phyloP scores from a whole-genome alignment of 92 coral and sea anemone genomes.

The Bergia sp. region DNA sequence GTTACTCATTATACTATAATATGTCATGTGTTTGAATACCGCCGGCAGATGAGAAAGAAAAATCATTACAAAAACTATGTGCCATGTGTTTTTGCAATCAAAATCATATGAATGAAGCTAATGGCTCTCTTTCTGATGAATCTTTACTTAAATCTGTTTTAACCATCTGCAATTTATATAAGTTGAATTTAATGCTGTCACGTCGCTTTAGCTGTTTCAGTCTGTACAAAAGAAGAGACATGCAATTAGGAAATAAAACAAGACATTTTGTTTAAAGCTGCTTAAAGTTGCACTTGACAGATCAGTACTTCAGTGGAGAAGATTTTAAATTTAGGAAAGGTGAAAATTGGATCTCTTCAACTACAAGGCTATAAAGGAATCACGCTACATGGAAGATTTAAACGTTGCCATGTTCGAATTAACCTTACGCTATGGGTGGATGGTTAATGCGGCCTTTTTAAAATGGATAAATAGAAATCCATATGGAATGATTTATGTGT shows the following conservation, averaged over 20 bases:
- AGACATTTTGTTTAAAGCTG: neutral
- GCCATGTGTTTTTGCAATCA: slow-evolving; percentile 23
- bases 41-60: neutral
- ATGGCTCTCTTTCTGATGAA: neutral
- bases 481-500: neutral
- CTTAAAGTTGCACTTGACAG: neutral
- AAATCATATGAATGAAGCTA: slow-evolving; percentile 12
- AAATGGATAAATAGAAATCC: neutral
- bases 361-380: neutral
- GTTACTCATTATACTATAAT: neutral
- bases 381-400: neutral
- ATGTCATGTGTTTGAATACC: neutral
- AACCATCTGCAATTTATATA: slow-evolving; percentile 23
- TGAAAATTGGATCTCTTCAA: slow-evolving; percentile 38
- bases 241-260: neutral
- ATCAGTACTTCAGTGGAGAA: neutral
- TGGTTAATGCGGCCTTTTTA: neutral
- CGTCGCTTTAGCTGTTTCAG: neutral
- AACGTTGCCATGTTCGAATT: neutral
- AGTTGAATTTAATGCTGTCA: slow-evolving; percentile 3
- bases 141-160: neutral
- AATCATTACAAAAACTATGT: neutral
- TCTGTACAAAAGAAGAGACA: neutral
- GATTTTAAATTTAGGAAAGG: slow-evolving; percentile 6
- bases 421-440: neutral